phyloP scores from a whole-genome alignment of 2,113 vertebrate species.

The Sander vitreus region DNA sequence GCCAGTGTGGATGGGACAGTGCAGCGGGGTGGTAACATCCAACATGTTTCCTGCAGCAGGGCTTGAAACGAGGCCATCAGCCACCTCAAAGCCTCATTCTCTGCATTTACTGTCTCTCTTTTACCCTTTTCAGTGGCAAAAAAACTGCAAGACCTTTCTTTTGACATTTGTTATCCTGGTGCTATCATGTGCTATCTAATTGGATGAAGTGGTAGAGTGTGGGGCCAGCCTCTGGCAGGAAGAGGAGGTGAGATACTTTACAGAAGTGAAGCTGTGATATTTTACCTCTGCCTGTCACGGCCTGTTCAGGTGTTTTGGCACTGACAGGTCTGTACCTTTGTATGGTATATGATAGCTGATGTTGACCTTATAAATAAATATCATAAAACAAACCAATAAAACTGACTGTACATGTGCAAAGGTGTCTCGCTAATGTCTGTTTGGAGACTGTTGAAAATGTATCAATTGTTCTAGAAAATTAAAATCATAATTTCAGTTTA shows the following conservation, averaged over 20 bases:
- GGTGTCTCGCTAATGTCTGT: neutral
- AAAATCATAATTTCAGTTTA: neutral
- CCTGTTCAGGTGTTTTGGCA: neutral
- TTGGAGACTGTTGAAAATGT: neutral
- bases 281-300: neutral
- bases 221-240: constrained; percentile 27
- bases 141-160: constrained; percentile 56
- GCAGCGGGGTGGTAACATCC: constrained; percentile 10
- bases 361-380: neutral
- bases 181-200: constrained; percentile 51
- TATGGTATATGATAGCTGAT: neutral
- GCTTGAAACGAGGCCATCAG: constrained; percentile 29
- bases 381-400: neutral
- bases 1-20: constrained; percentile 42
- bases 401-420: neutral
- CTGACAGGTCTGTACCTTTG: neutral
- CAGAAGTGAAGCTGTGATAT: constrained; percentile 12
- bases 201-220: constrained; percentile 51
- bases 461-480: neutral
- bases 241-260: constrained; percentile 17
- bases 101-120: constrained; percentile 37
- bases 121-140: constrained; percentile 53
- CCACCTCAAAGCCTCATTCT: constrained; percentile 12
- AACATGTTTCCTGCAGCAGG: neutral
- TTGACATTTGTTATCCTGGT: constrained; percentile 56